Conservation (phyloP, 2,113 vertebrate genomes). For the Pavo muticus region DNA sequence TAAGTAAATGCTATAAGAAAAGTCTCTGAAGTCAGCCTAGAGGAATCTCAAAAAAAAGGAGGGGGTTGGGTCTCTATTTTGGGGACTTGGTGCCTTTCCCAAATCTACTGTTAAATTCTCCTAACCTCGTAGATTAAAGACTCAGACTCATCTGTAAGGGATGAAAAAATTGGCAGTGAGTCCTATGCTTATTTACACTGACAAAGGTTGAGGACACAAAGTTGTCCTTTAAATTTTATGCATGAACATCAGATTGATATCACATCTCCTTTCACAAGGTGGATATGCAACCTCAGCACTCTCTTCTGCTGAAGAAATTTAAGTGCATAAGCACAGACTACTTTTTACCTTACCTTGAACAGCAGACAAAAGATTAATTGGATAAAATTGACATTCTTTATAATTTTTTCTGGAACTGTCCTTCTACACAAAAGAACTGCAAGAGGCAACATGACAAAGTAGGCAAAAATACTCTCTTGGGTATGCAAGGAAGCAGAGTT, state of each 20-base stretch:
- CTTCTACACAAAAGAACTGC: background rate
- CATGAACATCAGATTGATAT: background rate
- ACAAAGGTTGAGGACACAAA: background rate
- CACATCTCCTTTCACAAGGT: background rate
- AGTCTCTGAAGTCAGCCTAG: background rate
- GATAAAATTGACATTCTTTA: background rate
- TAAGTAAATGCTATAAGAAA: background rate
- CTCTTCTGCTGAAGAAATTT: background rate
- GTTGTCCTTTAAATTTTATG: background rate
- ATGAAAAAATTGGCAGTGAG: background rate
- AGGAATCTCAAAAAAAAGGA: background rate
- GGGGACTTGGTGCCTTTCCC: background rate
- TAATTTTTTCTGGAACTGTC: background rate
- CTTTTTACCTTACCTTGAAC: background rate
- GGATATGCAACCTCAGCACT: background rate
- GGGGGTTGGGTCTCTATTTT: background rate
- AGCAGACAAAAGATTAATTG: background rate
- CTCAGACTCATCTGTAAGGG: background rate
- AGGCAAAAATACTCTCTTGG: background rate
- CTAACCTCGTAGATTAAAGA: background rate
- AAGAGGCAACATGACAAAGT: background rate
- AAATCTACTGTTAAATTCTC: background rate
- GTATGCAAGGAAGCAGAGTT: background rate
- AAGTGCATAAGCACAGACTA: background rate
- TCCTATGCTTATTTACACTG: background rate